A percentile compares a stretch with the other conserved stretches of the same genome.
Conservation (phyloP, 2,113 vertebrate species). For the Triplophysa tibetana region DNA sequence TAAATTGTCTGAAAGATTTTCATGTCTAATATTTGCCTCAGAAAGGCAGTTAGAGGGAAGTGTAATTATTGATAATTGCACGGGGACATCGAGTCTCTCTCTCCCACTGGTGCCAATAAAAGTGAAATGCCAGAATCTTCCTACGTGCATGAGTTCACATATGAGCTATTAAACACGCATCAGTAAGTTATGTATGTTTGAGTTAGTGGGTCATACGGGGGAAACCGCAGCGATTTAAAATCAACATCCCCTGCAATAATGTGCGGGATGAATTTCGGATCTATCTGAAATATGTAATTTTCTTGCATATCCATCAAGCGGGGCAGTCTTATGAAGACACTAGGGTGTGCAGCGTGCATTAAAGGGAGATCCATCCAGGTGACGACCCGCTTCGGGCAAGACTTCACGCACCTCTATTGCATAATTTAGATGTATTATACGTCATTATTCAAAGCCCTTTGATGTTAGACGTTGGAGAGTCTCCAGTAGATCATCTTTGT, state of each 20-base stretch:
- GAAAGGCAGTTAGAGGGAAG: slow-evolving; percentile 41
- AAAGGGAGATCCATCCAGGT: slow-evolving; percentile 32
- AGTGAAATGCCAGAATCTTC: slow-evolving; percentile 40
- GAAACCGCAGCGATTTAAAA: slow-evolving; percentile 31
- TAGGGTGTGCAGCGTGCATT: slow-evolving; percentile 13
- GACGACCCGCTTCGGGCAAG: neutral
- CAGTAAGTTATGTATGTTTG: slow-evolving; percentile 46
- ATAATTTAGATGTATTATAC: slow-evolving; percentile 15
- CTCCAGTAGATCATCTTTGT: neutral
- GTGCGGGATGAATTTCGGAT: slow-evolving; percentile 39
- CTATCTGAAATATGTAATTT: slow-evolving; percentile 53
- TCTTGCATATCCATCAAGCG: slow-evolving; percentile 37
- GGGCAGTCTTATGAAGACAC: slow-evolving; percentile 34
- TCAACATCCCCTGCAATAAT: slow-evolving; percentile 22
- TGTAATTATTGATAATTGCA: slow-evolving; percentile 50
- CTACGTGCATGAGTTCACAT: slow-evolving; percentile 17
- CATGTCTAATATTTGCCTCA: slow-evolving; percentile 34
- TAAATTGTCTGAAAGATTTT: slow-evolving; percentile 31
- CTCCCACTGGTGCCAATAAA: slow-evolving; percentile 46
- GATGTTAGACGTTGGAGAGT: neutral
- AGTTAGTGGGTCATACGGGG: slow-evolving; percentile 20
- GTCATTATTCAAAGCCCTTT: slow-evolving; percentile 23
- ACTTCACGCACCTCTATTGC: neutral
- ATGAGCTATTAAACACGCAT: slow-evolving; percentile 47
- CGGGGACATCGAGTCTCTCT: slow-evolving; percentile 24